Base-by-base conservation (phyloP, 2,888 invertebrate species). In the Tortrix viridana region DNA sequence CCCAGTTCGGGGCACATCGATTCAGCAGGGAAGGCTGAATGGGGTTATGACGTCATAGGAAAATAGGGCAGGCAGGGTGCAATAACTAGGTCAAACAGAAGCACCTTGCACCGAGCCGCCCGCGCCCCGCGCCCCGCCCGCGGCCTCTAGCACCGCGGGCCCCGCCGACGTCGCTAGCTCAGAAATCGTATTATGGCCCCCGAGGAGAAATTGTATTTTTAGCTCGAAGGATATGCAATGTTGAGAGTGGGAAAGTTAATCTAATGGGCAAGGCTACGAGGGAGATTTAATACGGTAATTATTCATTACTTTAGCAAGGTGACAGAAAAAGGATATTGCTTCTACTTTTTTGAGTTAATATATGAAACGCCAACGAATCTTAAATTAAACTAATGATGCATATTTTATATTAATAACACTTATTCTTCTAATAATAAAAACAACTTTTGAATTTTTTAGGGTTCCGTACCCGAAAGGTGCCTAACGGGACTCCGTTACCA, bases 1-100 rank as follows among this genome's bases (percentile, higher is more conserved):
- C 90, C 89, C 80, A 87, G 82, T 85, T 88, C 76, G 69, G 76
- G 77, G 75, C 79, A 81, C 88, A 88, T 90, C 87, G 90, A 89
- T 90, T 90, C 86, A 88, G 73, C 77, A 81, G 69, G 74, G 74
- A 80, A 82, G 85, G 85, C 82, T 89, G 89, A 89, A 91, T 89
- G 89, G 69, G 78, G 77, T 65, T 78, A 70, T 92, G 92, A 92
- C 92, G 91, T 92, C 90, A 92, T 81, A 73, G 76, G 59, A 83
- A 79, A 87, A 81, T 88, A 81, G 88, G 78, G 73, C 86, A 88
- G 78, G 73, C 86, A 88, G 85, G 84, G 79, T 86, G 85, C 87
- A 82, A 81, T 71, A 89, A 88, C 61, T 88, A 72, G 91, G 90
- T 89, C 89, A n/a, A n/a, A n/a, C n/a, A 85, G 60, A 54, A 69